Evolutionary conservation across 1,140 invertebrate genomes (phyloP), one percentile per base, ranked within the genome.

Genomic region (Hylaeus volcanicus): DNA sequence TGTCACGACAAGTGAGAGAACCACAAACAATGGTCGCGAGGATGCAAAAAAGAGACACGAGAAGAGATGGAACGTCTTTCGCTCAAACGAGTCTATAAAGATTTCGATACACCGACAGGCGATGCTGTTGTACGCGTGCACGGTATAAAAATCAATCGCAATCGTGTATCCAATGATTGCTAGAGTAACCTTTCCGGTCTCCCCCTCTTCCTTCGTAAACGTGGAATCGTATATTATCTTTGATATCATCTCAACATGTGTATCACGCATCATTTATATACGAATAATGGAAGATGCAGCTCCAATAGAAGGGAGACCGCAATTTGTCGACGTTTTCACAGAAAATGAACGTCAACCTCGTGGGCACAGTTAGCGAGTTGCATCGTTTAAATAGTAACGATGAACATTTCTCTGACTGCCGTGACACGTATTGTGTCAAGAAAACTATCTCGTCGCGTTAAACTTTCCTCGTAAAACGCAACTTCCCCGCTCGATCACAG

Each of bases 121-220:
- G 51, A 61, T 75, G 12, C 63, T 41, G 37, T n/a, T 51, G 14
- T 64, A 45, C 9, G 0, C 15, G n/a, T 63, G 69, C 37, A 5
- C n/a, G 37, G 48, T 53, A 4, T 3, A 41, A 68, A 74, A 74
- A 79, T 66, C 51, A 66, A 80, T 61, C 64, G 53, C 15, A 58
- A 39, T 45, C 15, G 48, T 26, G 26, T 55, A 64, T n/a, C 56
- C 9, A 73, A 73, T 73, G 58, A 63, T 72, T 53, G 39, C 37
- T 51, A 41, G 12, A 66, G 15, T 37, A 75, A 81, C 74, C 48
- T 75, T 41, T 48, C 8, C 69, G 5, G 43, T 37, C 5, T 60
- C 26, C 45, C 43, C 8, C 9, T 6, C 37, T 9, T 6, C 43
- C 1, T 5, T 45, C 1, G 1, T 11, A 14, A n/a, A 45, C 43